A percentile compares a stretch with the other conserved stretches of the same genome.
phyloP scores from a whole-genome alignment of 1,140 invertebrate species.

The Pararge aegeria region DNA sequence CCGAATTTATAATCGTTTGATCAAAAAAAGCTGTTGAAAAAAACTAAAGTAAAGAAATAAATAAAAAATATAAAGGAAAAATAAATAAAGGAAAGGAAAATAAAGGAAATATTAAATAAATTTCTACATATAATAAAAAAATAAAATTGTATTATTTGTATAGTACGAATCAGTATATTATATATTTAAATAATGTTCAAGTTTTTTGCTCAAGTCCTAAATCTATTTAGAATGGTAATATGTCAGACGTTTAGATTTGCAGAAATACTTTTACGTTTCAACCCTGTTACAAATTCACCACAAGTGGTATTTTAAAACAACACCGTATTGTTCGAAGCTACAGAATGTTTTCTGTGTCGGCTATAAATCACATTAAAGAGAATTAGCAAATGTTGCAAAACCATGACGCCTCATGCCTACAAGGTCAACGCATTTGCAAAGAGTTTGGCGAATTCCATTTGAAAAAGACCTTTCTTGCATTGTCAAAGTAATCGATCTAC shows the following conservation, averaged over 20 bases:
- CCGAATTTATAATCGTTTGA: constrained; percentile 35
- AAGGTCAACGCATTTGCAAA: constrained; percentile 50
- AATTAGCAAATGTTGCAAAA: constrained; percentile 71
- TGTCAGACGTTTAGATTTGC: neutral
- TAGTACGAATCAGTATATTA: no score
- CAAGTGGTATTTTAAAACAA: constrained; percentile 70
- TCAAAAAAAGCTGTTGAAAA: no score
- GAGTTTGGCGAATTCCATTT: constrained; percentile 26
- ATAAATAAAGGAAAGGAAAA: no score
- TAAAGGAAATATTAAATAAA: no score
- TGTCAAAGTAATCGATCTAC: constrained; percentile 66
- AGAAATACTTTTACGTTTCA: constrained; percentile 19
- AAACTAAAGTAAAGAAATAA: no score
- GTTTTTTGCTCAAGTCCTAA: no score
- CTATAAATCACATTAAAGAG: constrained; percentile 68
- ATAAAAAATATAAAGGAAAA: no score
- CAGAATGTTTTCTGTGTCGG: constrained; percentile 44
- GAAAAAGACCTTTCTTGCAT: constrained; percentile 57
- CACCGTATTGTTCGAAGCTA: constrained; percentile 39
- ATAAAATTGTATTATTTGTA: no score
- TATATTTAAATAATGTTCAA: no score
- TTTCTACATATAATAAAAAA: no score
- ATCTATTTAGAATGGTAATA: neutral
- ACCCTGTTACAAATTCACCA: constrained; percentile 57
- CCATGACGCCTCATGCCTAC: constrained; percentile 24